Percentiles rank a stretch among this genome's conserved stretches.
Evolutionary conservation across 1,140 invertebrate genomes (phyloP).

Genomic region (Daktulosphaira vitifoliae): DNA sequence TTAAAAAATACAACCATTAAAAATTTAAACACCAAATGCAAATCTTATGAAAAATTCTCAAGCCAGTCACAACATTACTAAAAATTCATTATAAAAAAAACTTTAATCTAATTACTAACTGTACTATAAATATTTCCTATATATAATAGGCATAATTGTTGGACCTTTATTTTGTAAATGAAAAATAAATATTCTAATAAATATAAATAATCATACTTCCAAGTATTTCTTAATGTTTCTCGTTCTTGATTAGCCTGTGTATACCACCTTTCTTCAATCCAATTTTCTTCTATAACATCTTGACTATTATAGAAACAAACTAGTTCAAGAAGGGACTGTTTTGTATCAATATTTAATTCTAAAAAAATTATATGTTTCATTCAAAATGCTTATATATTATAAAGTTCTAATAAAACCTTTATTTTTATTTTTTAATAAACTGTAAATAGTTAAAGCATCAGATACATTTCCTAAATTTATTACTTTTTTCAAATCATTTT

Average conservation of each 20-base stretch:
- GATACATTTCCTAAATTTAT: constrained; percentile 56
- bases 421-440: constrained; percentile 56
- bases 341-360: constrained; percentile 51
- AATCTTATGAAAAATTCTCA: no score
- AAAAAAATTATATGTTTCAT: constrained; percentile 30
- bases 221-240: constrained; percentile 54
- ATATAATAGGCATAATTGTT: neutral
- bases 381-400: no score
- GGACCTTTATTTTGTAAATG: neutral
- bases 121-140: constrained; percentile 12
- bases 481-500: constrained; percentile 52
- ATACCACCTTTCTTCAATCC: constrained; percentile 72
- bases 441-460: constrained; percentile 65
- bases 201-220: constrained; percentile 54
- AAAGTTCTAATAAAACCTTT: constrained; percentile 15
- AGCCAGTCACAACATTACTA: no score
- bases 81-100: no score
- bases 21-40: no score
- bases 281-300: constrained; percentile 55
- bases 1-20: no score
- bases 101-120: no score
- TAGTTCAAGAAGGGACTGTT: constrained; percentile 67
- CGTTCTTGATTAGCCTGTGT: constrained; percentile 43
- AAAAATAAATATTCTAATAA: constrained; percentile 2
- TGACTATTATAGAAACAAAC: constrained; percentile 71